Evolutionary conservation across 2,888 invertebrate genomes (phyloP).

Genomic region (Eurytoma californica): DNA sequence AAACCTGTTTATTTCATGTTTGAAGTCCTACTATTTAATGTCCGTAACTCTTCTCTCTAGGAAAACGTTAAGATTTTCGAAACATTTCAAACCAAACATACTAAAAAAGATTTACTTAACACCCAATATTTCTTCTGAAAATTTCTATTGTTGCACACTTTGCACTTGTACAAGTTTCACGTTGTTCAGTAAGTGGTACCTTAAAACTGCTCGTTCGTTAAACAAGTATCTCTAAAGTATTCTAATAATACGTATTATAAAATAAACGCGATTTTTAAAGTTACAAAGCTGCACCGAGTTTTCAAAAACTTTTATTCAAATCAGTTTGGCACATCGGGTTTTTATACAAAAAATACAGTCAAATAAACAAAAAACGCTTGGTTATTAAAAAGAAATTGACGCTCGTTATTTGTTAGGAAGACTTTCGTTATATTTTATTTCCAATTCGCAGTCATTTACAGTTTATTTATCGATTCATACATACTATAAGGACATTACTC

Average conservation of each 20-base stretch:
- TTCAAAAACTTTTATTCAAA: conserved; percentile 36
- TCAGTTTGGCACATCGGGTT: conserved; percentile 38
- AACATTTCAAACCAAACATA: conserved; percentile 38
- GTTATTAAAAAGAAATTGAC: too few species aligned
- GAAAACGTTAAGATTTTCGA: conserved; percentile 35
- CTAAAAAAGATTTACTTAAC: conserved; percentile 38
- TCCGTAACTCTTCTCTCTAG: conserved; percentile 42
- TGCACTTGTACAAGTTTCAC: conserved; percentile 41
- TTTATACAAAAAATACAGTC: conserved; percentile 42
- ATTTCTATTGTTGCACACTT: conserved; percentile 44
- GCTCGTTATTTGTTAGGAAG: too few species aligned
- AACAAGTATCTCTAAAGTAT: conserved; percentile 41
- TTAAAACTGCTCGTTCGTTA: conserved; percentile 41
- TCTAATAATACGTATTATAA: conserved; percentile 24
- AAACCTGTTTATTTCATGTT: conserved; percentile 34
- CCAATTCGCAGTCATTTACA: too few species aligned
- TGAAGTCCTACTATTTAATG: conserved; percentile 31
- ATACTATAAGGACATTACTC: too few species aligned
- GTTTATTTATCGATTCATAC: too few species aligned
- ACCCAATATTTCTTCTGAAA: conserved; percentile 43
- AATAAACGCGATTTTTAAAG: conserved; percentile 31
- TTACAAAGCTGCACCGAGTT: conserved; percentile 35
- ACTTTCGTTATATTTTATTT: too few species aligned
- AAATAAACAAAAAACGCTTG: conserved; percentile 5
- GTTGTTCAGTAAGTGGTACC: conserved; percentile 38